Evolutionary conservation across 2,888 invertebrate species (phyloP).

Genomic region (Neoaliturus tenellus): DNA sequence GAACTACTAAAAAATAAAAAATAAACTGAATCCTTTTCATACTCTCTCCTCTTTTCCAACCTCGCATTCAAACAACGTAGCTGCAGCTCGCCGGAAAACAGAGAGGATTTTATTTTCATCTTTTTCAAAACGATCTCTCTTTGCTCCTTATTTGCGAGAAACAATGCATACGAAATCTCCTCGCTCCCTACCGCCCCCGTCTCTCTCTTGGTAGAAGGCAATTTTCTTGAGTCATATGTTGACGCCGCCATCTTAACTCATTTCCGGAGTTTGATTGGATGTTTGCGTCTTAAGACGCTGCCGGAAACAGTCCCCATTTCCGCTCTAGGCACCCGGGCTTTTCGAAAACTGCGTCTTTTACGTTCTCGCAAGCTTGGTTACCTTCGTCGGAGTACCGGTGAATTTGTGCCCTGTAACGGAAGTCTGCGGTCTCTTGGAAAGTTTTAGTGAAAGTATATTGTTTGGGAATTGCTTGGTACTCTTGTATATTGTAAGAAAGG

Average conservation of each 20-base stretch:
- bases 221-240: conserved; percentile 55
- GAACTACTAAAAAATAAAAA: too few relatives aligned
- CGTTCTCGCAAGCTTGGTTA: conserved; percentile 36
- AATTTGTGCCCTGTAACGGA: too few relatives aligned
- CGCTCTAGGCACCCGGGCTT: conserved; percentile 47
- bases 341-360: conserved; percentile 42
- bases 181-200: conserved; percentile 27
- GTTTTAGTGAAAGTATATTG: too few relatives aligned
- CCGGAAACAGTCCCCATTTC: conserved; percentile 59
- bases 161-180: conserved; percentile 58
- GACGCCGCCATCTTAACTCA: conserved; percentile 59
- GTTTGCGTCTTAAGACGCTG: conserved; percentile 58
- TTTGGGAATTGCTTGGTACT: too few relatives aligned
- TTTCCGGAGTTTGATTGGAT: conserved; percentile 58
- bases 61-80: conserved; percentile 7
- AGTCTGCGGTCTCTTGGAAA: too few relatives aligned
- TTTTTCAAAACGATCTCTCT: conserved; percentile 54
- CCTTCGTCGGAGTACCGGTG: background rate
- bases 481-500: too few relatives aligned
- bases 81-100: background rate
- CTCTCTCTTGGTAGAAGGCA: conserved; percentile 31
- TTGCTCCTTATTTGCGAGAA: conserved; percentile 12
- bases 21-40: background rate
- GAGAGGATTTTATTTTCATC: conserved; percentile 48
- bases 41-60: background rate